These are phyloP conservation scores for Sebastes nivosus DNA, from an alignment of 2,797 vertebrate species.

Conservation along the genomic window DNA sequence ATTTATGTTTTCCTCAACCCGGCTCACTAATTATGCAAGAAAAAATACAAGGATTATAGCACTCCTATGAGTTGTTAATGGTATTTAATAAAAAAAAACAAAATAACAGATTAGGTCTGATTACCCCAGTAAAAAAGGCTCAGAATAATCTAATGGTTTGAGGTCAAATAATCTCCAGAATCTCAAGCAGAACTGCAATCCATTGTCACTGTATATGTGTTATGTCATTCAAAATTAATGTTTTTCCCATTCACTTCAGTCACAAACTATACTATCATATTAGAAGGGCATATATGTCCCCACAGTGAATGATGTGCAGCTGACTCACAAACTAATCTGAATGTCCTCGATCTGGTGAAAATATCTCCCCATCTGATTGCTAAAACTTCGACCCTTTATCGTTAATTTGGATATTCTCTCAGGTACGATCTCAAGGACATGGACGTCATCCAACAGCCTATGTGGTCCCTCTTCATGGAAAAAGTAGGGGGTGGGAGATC, in stretches of 20 bases:
- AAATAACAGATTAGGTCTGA: constrained; percentile 7
- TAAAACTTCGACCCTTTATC: constrained; percentile 1
- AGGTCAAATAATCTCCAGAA: neutral
- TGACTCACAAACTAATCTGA: neutral
- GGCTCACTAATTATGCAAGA: neutral
- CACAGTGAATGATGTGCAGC: neutral
- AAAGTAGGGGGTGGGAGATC: neutral
- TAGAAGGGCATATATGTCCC: neutral
- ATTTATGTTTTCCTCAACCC: neutral
- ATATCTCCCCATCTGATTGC: neutral
- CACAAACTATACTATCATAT: neutral
- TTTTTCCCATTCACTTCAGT: neutral
- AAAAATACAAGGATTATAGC: neutral
- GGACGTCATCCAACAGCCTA: constrained; percentile 21
- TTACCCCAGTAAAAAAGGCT: neutral
- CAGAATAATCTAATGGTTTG: neutral
- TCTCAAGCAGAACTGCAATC: neutral
- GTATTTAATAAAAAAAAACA: neutral
- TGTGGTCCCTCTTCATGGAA: neutral
- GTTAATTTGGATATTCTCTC: constrained; percentile 17
- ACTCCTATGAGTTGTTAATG: neutral
- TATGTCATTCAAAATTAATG: neutral
- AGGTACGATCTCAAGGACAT: constrained; percentile 17
- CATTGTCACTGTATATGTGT: neutral
- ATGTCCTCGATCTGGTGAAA: neutral